These are phyloP conservation scores for Paradoxurus hermaphroditus DNA, from an alignment of 2,113 vertebrate genomes.

Conservation along the genomic window DNA sequence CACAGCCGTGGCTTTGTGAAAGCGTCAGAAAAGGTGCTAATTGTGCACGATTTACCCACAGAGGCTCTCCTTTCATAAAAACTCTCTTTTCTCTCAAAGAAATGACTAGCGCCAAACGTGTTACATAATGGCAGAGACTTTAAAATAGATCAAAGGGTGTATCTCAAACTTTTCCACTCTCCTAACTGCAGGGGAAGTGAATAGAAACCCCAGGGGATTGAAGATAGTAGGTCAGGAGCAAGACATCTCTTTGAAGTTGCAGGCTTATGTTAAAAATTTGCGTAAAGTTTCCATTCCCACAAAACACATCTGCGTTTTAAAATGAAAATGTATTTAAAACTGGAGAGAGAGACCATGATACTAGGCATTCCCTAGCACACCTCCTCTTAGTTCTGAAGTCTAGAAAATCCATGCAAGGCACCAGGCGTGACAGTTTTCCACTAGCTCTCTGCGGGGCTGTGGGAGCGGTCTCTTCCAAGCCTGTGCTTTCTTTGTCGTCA, in stretches of 20 bases:
- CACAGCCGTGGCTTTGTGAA: not conserved
- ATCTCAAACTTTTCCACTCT: constrained; percentile 32
- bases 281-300: constrained; percentile 35
- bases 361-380: not conserved
- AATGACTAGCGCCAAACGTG: not conserved
- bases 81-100: not conserved
- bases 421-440: not conserved
- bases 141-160: constrained; percentile 55
- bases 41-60: not conserved
- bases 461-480: not conserved
- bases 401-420: not conserved
- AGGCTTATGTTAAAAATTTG: not conserved
- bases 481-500: not conserved
- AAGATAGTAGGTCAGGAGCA: not conserved
- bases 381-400: not conserved
- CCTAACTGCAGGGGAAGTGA: not conserved
- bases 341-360: not conserved
- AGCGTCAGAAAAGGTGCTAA: constrained; percentile 26
- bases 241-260: constrained; percentile 26
- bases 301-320: constrained; percentile 12
- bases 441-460: not conserved
- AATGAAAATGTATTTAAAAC: not conserved
- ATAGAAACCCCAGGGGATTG: not conserved
- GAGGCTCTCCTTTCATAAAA: constrained; percentile 27
- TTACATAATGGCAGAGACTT: not conserved